These are phyloP conservation scores for Anas platyrhynchos DNA, from an alignment of 2,113 vertebrate genomes.

Conservation along the genomic window DNA sequence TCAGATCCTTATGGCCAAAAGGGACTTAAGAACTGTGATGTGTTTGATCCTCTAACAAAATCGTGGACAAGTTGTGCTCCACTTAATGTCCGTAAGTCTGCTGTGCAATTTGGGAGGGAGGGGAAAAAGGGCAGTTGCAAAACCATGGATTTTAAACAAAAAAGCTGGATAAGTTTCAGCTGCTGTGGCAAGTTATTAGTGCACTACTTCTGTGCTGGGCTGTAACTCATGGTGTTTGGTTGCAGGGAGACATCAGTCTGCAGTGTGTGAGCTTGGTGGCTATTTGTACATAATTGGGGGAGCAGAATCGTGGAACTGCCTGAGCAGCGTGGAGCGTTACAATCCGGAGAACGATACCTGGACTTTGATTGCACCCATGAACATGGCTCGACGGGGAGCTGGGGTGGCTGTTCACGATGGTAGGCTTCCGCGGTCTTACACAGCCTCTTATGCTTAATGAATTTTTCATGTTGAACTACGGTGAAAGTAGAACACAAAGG, in stretches of 20 bases:
- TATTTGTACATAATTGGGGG: conserved; percentile 95
- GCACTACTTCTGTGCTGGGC: not conserved
- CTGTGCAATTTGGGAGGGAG: too few relatives aligned
- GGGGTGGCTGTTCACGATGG: conserved; percentile 89
- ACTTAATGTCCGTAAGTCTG: conserved; percentile 91
- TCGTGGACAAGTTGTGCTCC: conserved; percentile 92
- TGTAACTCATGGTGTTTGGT: not conserved
- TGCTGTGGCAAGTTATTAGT: fast-evolving
- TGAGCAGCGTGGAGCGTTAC: conserved; percentile 94
- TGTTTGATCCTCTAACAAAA: conserved; percentile 93
- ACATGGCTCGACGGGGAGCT: conserved; percentile 92
- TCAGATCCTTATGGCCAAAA: conserved; percentile 98
- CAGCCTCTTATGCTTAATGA: too few relatives aligned
- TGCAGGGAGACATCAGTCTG: conserved; percentile 95
- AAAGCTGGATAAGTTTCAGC: fast-evolving
- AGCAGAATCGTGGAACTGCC: conserved; percentile 97
- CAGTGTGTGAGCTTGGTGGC: conserved; percentile 90
- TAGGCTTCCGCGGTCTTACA: conserved; percentile 35
- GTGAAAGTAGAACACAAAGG: not conserved
- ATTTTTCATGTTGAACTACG: fast-evolving
- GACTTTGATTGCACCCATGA: conserved; percentile 94
- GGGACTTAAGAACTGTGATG: conserved; percentile 97
- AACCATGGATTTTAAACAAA: not conserved
- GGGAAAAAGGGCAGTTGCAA: not conserved
- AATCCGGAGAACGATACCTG: conserved; percentile 96